Evolutionary conservation across 2,888 invertebrate genomes (phyloP), one percentile per base, ranked within the genome.

Genomic region (Himalopsyche japonica): DNA sequence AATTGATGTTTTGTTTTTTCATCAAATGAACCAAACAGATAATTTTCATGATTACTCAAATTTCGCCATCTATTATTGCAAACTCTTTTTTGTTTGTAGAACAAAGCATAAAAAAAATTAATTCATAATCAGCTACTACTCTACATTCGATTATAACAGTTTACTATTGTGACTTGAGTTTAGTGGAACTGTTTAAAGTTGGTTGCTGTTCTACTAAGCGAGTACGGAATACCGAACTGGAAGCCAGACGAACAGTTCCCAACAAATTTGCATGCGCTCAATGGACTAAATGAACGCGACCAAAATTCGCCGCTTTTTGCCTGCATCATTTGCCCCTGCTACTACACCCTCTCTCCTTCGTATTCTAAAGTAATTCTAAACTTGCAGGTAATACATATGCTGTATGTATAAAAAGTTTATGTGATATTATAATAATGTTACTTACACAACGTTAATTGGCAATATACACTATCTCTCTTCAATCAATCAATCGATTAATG

Each of bases 221-320:
- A 15, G 70, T 20, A 70, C 30, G 12, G 70, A 27, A 70, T 70
- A 70, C 70, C 15, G 24, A 30, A 70, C 70, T 70, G 12, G 70
- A 27, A 70, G 57, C 24, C 70, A 24, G 27, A 30, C 15, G 30
- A 70, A 70, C 70, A 70, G 24, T 70, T 70, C 70, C 70, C 70
- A 70, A 70, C 70, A 70, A 70, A 70, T 70, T 70, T 70, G 70
- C 70, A 70, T 70, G 70, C 70, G 27, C 70, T 70, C 70, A 70
- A 70, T 70, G 70, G 70, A 70, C 70, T 70, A 70, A 70, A 70
- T 70, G 70, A 70, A 70, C 70, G 70, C 70, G 70, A 70, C 70
- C 27, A 30, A 70, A 70, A 70, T 70, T 70, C 70, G 70, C 27
- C 70, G 70, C 70, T 70, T 30, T 70, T 70, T 70, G 70, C 70